phyloP scores from a whole-genome alignment of 2,797 vertebrate genomes.

The Liasis olivaceus region DNA sequence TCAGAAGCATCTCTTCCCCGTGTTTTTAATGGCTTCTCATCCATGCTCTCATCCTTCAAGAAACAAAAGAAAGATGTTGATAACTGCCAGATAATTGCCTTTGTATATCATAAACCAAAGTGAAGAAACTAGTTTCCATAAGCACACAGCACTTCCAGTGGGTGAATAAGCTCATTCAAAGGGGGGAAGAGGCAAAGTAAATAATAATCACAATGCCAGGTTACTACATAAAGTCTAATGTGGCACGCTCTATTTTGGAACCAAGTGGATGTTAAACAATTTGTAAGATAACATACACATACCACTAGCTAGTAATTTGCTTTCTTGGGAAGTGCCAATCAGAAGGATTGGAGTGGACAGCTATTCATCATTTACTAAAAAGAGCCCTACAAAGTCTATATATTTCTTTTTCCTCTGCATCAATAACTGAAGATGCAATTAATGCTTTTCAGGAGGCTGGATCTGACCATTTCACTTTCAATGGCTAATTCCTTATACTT shows the following conservation, averaged over 20 bases:
- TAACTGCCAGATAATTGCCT: background rate
- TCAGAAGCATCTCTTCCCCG: conserved; percentile 92
- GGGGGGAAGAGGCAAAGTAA: background rate
- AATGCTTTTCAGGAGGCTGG: background rate
- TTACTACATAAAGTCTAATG: background rate
- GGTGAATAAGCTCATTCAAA: background rate
- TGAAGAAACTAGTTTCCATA: background rate
- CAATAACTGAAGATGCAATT: background rate
- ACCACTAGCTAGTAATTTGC: background rate
- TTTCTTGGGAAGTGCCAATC: background rate
- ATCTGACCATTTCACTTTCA: background rate
- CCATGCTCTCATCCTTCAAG: conserved; percentile 85
- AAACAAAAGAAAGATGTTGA: conserved; percentile 30
- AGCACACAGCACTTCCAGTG: background rate
- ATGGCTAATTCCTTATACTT: background rate
- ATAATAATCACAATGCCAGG: background rate
- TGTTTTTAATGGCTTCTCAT: conserved; percentile 92
- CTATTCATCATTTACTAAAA: background rate
- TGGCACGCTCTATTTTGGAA: background rate
- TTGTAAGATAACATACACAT: background rate
- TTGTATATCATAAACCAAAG: background rate
- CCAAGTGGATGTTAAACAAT: background rate
- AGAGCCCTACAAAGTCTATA: too few relatives aligned
- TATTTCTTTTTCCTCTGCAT: background rate
- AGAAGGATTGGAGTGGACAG: background rate